Evolutionary conservation across 2,797 vertebrate genomes (phyloP), one percentile per base, ranked within the genome.

Genomic region (Chromobotia macracanthus): DNA sequence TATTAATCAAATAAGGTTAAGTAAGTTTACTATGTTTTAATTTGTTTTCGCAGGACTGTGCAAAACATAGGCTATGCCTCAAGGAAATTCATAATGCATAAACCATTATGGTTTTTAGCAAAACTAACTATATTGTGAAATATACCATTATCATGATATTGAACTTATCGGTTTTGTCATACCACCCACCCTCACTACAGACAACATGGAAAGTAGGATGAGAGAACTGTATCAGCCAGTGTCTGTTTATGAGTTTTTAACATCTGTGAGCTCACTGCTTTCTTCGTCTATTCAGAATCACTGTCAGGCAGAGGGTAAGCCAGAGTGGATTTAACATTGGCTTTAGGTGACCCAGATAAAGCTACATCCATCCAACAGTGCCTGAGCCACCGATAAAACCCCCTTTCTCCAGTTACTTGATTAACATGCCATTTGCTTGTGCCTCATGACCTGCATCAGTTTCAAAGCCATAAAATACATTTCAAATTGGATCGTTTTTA

Each of bases 331-430:
- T 38, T 70, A 73, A 67, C 60, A 80, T 75, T 80, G 70, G 60
- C 80, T 75, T 79, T 75, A 55, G 77, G 38, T 79, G 71, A 82
- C 70, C 69, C 64, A 75, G 72, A 66, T 79, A 63, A 70, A 55
- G 46, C 35, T 64, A 63, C 77, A 79, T 72, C 68, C 50, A 64
- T 70, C 68, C 56, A 58, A 35, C 31, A 48, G 51, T 48, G 44
- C 48, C 58, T 76, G 28, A 81, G 58, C 38, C 58, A 41, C 73
- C 31, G 23, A 67, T 65, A 44, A 76, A 80, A 63, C 16, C 48
- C 75, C 44, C 31, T 75, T 25, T 60, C 72, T 58, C 38, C 31
- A 46, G 65, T 75, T 64, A 71, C 73, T 68, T 65, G 76, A 84
- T 80, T 82, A 83, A 78, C 60, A 75, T 60, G 67, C 44, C 56